Base-by-base conservation (phyloP, 2,888 invertebrate species). In the Pseudoips prasinana region DNA sequence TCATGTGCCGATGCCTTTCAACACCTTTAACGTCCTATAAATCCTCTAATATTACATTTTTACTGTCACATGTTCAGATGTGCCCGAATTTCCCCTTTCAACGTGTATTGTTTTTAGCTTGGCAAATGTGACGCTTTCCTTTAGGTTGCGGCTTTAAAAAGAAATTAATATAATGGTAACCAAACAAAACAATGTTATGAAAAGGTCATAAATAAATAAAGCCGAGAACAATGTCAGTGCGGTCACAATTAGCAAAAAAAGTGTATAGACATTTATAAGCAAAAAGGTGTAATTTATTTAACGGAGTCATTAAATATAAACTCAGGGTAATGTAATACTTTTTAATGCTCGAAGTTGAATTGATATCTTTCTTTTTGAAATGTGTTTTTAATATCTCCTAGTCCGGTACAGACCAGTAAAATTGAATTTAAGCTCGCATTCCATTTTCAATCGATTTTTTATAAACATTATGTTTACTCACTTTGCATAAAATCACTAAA, bases 31-130 rank as follows among this genome's bases (percentile, higher is more conserved):
- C 56, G 62, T 52, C 48, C 46, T 56, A 72, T 77, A 75, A 73
- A 76, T 77, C 59, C 58, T 60, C 39, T 65, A 64, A 65, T 65
- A 78, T 71, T 71, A 69, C 67, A 63, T 58, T 66, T 69, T 69
- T 54, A 64, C 49, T 60, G 60, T 63, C 62, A 50, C 43, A 58
- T 56, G 57, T 60, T 62, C 53, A 61, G 52, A 64, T 61, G 55
- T 55, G 39, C 42, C 31, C 14, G 20, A 29, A 22, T 32, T 46
- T 44, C 36, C 33, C 33, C 26, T 37, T 29, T 26, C 29, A 19
- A 14, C 22, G 24, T 10, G 29, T 39, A 25, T 37, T 31, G 29
- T 44, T 31, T 40, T 9, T 33, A 35, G 24, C 24, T 31, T 38
- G 35, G 36, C 8, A 33, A 32, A 18, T 26, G 20, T 22, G 27